Percentiles rank a stretch among this genome's conserved stretches.
These are phyloP conservation scores for Amiota communis DNA, from an alignment of 2,888 invertebrate genomes.

Conservation along the genomic window DNA sequence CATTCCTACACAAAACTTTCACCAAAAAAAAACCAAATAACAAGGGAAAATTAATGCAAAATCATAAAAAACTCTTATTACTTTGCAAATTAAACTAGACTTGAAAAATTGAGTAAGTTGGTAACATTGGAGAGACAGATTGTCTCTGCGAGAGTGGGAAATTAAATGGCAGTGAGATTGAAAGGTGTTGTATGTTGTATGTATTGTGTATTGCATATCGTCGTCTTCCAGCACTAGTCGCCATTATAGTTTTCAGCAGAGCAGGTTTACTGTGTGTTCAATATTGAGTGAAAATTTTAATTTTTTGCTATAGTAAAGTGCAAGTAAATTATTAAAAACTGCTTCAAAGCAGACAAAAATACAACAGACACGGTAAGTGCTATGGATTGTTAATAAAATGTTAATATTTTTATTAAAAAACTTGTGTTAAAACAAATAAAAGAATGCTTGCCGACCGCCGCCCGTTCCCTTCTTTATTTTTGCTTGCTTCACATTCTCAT, in stretches of 20 bases:
- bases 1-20: too few relatives aligned
- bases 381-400: constrained; percentile 1
- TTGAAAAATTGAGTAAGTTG: too few relatives aligned
- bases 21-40: too few relatives aligned
- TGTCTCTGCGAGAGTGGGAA: too few relatives aligned
- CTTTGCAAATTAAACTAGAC: too few relatives aligned
- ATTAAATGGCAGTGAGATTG: too few relatives aligned
- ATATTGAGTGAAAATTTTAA: not conserved
- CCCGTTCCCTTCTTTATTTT: not conserved
- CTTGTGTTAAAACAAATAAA: not conserved
- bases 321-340: constrained; percentile 57
- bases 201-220: too few relatives aligned
- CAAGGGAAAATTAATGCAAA: too few relatives aligned
- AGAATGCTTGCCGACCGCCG: too few relatives aligned
- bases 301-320: constrained; percentile 48
- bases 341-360: constrained; percentile 60
- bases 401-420: not conserved
- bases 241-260: constrained; percentile 51
- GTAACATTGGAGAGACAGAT: too few relatives aligned
- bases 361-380: constrained; percentile 64
- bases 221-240: constrained; percentile 29
- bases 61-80: too few relatives aligned
- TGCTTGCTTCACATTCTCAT: not conserved
- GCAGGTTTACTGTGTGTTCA: constrained; percentile 44
- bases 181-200: too few relatives aligned